These are phyloP conservation scores for Unio pictorum DNA, from an alignment of 2,888 invertebrate species.

Conservation along the genomic window DNA sequence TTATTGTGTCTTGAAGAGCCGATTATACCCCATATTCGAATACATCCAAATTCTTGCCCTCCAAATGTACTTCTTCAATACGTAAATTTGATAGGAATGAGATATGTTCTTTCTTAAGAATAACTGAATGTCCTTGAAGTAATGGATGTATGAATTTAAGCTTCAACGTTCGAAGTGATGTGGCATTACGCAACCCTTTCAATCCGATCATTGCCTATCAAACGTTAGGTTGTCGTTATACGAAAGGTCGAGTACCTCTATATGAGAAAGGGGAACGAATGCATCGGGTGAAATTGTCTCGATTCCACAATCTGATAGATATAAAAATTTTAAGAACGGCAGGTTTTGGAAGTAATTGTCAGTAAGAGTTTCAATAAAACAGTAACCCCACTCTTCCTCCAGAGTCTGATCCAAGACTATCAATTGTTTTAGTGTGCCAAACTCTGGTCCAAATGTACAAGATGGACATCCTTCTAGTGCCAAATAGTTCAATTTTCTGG, in stretches of 20 bases:
- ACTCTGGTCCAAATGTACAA: no score
- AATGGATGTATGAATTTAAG: conserved; percentile 6
- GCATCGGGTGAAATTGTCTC: no score
- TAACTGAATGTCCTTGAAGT: conserved; percentile 7
- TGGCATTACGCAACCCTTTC: conserved; percentile 4
- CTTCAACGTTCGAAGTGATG: conserved; percentile 4
- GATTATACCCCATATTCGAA: no score
- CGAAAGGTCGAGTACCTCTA: conserved; percentile 12
- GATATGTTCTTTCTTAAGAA: conserved; percentile 2
- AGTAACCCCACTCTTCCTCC: not conserved
- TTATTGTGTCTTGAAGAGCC: no score
- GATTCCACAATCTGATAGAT: no score
- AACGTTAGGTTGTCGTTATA: conserved; percentile 10
- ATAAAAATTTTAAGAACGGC: no score
- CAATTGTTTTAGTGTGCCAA: not conserved
- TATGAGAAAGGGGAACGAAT: not conserved
- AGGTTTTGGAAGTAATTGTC: no score
- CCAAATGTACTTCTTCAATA: not conserved
- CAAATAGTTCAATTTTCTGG: no score
- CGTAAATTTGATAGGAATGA: conserved; percentile 1
- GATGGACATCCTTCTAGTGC: no score
- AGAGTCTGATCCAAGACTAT: not conserved
- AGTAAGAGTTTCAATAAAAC: no score
- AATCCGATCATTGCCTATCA: conserved; percentile 9
- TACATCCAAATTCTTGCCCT: conserved; percentile 6